phyloP scores from a whole-genome alignment of 2,113 vertebrate genomes.

The Carassius auratus region DNA sequence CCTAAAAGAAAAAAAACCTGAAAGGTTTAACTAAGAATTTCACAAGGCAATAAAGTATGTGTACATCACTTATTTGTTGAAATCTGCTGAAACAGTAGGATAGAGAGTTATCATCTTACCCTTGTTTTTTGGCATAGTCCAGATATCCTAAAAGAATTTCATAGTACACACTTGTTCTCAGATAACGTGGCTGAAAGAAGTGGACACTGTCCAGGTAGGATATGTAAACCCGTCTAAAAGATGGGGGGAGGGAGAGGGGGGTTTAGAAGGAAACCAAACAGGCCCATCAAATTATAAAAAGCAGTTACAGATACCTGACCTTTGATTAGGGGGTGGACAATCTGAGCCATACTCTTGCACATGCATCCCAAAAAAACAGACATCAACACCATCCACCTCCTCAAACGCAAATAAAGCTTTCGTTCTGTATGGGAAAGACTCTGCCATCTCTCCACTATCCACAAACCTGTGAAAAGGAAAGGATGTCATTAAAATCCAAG shows the following conservation, averaged over 20 bases:
- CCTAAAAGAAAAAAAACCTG: constrained; percentile 65
- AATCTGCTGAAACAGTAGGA: not conserved
- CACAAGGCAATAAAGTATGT: not conserved
- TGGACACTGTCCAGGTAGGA: constrained; percentile 99
- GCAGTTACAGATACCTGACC: constrained; percentile 69
- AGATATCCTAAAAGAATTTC: constrained; percentile 97
- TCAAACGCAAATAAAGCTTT: constrained; percentile 99
- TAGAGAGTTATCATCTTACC: constrained; percentile 75
- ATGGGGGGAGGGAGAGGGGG: not conserved
- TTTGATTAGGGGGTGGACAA: constrained; percentile 96
- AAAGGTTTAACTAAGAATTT: not conserved
- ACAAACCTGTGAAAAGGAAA: constrained; percentile 84
- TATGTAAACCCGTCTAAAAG: constrained; percentile 92
- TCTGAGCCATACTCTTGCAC: constrained; percentile 98
- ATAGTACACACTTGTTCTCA: constrained; percentile 96
- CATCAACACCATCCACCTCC: constrained; percentile 93
- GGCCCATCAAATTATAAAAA: not conserved
- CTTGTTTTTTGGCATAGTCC: constrained; percentile 94
- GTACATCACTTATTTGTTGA: not conserved
- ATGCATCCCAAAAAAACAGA: constrained; percentile 99
- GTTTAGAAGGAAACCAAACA: not conserved
- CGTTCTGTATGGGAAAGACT: constrained; percentile 96
- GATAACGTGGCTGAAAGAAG: constrained; percentile 91
- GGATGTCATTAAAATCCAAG: not conserved
- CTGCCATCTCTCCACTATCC: constrained; percentile 96